phyloP scores from a whole-genome alignment of 2,888 invertebrate genomes.

The Pollenia amentaria region DNA sequence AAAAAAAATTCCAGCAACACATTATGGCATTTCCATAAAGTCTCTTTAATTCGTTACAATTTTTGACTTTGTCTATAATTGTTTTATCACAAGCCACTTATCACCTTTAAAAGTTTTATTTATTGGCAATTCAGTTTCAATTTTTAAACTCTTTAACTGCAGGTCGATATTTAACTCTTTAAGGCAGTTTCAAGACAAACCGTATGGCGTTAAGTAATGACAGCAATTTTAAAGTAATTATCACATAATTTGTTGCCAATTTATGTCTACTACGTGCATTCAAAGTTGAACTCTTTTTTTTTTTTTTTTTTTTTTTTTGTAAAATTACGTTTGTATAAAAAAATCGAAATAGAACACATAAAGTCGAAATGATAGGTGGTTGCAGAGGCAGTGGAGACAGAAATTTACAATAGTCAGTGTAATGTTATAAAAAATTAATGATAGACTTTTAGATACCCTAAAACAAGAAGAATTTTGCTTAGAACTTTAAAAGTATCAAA shows the following conservation, averaged over 20 bases:
- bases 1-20: no score
- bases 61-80: conserved; percentile 18
- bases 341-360: conserved; percentile 41
- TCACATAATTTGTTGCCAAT: conserved; percentile 74
- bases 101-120: conserved; percentile 45
- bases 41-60: neutral
- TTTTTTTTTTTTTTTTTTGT: neutral
- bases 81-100: conserved; percentile 55
- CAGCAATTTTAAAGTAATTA: conserved; percentile 73
- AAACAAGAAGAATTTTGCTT: neutral
- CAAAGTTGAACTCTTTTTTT: conserved; percentile 43
- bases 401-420: neutral
- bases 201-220: conserved; percentile 73
- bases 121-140: conserved; percentile 23
- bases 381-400: neutral
- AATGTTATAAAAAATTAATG: neutral
- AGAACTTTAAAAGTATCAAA: neutral
- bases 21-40: no score
- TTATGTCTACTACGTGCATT: conserved; percentile 66
- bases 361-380: conserved; percentile 10
- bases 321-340: conserved; percentile 45
- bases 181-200: neutral
- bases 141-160: conserved; percentile 22
- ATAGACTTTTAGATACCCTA: neutral
- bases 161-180: neutral